Percentiles rank a stretch among this genome's conserved stretches.
Evolutionary conservation across 1,140 invertebrate genomes (phyloP).

Genomic region (Heliconius hermathena): DNA sequence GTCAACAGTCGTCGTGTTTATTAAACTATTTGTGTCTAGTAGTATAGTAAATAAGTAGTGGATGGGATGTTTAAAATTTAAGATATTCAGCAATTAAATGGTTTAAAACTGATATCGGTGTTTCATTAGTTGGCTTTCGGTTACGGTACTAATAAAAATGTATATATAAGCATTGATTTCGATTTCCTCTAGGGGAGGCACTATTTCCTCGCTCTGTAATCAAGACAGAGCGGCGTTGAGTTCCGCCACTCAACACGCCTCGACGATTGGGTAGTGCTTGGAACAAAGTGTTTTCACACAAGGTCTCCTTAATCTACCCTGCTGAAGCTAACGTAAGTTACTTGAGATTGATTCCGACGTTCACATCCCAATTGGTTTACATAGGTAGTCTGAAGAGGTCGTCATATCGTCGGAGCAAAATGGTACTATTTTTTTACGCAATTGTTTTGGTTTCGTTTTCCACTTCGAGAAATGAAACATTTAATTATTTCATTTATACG

Average conservation of each 20-base stretch:
- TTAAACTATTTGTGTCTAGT: background rate
- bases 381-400: no score
- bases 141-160: conserved; percentile 7
- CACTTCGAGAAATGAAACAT: no score
- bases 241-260: background rate
- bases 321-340: no score
- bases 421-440: no score
- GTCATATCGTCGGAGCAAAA: no score
- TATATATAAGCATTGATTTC: background rate
- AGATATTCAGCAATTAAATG: conserved; percentile 17
- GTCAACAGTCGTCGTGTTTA: background rate
- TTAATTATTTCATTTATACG: no score
- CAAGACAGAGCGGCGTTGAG: background rate
- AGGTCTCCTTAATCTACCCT: background rate
- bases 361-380: no score
- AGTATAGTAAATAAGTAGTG: background rate
- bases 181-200: background rate
- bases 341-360: no score
- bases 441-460: no score
- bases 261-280: background rate
- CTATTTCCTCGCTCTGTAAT: background rate
- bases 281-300: background rate
- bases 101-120: conserved; percentile 22
- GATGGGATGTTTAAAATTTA: conserved; percentile 11
- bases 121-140: conserved; percentile 28